phyloP scores from a whole-genome alignment of 2,888 invertebrate genomes.

The Hypselothyrea guttata region DNA sequence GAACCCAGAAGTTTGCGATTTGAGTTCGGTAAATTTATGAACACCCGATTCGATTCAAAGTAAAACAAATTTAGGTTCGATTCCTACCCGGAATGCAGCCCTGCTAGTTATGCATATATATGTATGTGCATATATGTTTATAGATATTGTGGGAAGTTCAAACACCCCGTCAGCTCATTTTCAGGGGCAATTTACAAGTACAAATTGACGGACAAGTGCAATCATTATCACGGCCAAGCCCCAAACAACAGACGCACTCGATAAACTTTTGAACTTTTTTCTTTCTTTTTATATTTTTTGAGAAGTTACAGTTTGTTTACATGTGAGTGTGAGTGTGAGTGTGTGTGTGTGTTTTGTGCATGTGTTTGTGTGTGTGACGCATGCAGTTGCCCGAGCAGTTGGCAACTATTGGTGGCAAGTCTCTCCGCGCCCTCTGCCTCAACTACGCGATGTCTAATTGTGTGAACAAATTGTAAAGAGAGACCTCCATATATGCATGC shows the following conservation, averaged over 20 bases:
- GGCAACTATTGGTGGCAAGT: constrained; percentile 31
- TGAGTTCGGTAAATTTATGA: too few species aligned
- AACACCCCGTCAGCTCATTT: constrained; percentile 40
- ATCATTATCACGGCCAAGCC: constrained; percentile 74
- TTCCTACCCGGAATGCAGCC: too few species aligned
- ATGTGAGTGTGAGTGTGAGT: constrained; percentile 5
- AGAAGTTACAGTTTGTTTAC: constrained; percentile 43
- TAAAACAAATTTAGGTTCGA: too few species aligned
- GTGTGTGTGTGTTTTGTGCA: not conserved
- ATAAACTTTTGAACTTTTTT: constrained; percentile 73
- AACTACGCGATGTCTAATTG: constrained; percentile 46
- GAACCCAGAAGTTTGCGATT: too few species aligned
- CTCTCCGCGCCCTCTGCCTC: constrained; percentile 1
- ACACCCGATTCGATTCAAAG: too few species aligned
- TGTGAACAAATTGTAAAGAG: constrained; percentile 52
- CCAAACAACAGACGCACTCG: constrained; percentile 49
- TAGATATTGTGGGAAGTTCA: constrained; percentile 35
- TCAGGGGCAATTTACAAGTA: constrained; percentile 61
- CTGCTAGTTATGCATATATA: not conserved
- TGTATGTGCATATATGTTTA: constrained; percentile 1
- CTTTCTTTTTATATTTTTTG: constrained; percentile 13
- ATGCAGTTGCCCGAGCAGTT: constrained; percentile 38
- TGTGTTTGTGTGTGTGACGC: constrained; percentile 39
- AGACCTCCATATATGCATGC: not conserved
- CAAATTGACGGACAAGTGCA: constrained; percentile 50